Base-by-base conservation (phyloP, 2,888 invertebrate species). In the Caenorhabditis doughertyi region DNA sequence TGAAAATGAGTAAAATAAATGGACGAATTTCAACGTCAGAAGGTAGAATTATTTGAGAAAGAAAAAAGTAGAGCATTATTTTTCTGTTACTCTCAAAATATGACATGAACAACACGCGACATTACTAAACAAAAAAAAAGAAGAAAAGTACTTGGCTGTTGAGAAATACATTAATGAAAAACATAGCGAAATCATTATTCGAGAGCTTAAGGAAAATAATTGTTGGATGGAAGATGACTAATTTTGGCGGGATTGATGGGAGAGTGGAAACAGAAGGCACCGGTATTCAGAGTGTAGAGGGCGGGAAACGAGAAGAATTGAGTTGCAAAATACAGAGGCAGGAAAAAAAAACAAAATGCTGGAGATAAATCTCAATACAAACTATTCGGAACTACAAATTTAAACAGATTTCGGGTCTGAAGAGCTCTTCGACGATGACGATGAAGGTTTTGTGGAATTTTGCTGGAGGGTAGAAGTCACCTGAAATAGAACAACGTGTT, bases 221-320 rank as follows among this genome's bases (percentile, higher is more conserved):
- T n/a, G 16, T 16, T 35, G 4, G 29, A 35, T 23, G 8, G 23
- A 27, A 18, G 25, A 29, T 29, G 55, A 76, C 49, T 67, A 39
- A 51, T 65, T 65, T 58, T 64, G 73, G 55, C 51, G 64, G 64
- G 25, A 39, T 39, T 39, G 39, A 39, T 39, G 13, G 4, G 32
- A 23, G 29, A 18, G n/a, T n/a, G 29, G 29, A 4, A 62, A n/a
- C 44, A 53, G 58, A 35, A 39, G 18, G 49, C 74, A 81, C 81
- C 81, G 81, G 81, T 81, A 74, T 70, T 81, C 25, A 60, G 55
- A 74, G 70, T 70, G 68, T 71, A 25, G 79, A 47, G 47, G 35
- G 62, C 55, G 55, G 55, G 32, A 32, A 35, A 9, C 21, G 5
- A 32, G 42, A 27, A 68, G n/a, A 44, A 27, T 18, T 0, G 27